A percentile compares a stretch with the other conserved stretches of the same genome.
phyloP scores from a whole-genome alignment of 2,797 vertebrate genomes.

The Chelon auratus region DNA sequence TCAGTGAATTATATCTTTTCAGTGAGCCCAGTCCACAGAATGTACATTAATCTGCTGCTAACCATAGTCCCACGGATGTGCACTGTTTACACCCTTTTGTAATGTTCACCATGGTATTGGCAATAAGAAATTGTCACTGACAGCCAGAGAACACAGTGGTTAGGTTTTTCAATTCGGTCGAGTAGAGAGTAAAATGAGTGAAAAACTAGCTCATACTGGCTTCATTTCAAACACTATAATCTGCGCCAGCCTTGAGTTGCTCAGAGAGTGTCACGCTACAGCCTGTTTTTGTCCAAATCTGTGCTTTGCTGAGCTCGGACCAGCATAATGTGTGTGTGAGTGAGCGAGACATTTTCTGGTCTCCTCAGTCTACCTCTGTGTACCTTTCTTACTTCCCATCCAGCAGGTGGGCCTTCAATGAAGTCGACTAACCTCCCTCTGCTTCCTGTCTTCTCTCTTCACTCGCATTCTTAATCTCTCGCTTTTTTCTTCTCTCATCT shows the following conservation, averaged over 20 bases:
- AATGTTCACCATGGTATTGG: not conserved
- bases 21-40: no score
- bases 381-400: slow-evolving; percentile 7
- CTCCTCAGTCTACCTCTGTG: not conserved
- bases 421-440: slow-evolving; percentile 22
- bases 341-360: not conserved
- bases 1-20: no score
- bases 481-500: slow-evolving; percentile 1
- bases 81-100: not conserved
- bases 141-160: not conserved
- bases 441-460: slow-evolving; percentile 12
- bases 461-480: slow-evolving; percentile 13
- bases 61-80: not conserved
- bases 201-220: slow-evolving; percentile 25
- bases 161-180: not conserved
- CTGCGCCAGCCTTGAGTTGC: not conserved
- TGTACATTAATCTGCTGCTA: no score
- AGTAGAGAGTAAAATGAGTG: not conserved
- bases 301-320: not conserved
- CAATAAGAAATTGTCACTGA: not conserved
- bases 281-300: slow-evolving; percentile 25
- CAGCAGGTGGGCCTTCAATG: not conserved
- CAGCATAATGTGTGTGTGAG: slow-evolving; percentile 8
- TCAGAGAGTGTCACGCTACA: slow-evolving; percentile 8
- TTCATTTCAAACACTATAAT: slow-evolving; percentile 15